Evolutionary conservation across 35 echinoderm and acorn worm species (phyloP).

Genomic region (Chiridota heheva): DNA sequence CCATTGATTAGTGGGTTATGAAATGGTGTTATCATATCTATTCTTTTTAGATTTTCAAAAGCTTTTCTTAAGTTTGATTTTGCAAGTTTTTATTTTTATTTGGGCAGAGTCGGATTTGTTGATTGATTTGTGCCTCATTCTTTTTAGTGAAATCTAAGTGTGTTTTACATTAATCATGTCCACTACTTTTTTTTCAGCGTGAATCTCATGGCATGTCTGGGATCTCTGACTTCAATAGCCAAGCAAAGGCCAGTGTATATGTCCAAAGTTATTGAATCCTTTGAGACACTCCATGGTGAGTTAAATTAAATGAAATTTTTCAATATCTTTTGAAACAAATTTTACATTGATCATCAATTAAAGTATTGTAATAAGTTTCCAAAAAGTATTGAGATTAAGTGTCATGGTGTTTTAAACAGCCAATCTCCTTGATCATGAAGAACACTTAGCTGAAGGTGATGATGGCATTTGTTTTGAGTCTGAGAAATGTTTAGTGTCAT

Average conservation of each 20-base stretch:
- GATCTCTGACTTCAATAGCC: conserved; percentile 69
- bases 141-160: no score
- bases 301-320: neutral
- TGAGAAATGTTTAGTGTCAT: no score
- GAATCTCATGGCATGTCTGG: conserved; percentile 94
- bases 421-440: neutral
- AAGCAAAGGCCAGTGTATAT: conserved; percentile 90
- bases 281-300: conserved; percentile 98
- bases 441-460: neutral
- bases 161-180: no score
- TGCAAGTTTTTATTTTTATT: no score
- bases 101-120: no score
- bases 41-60: no score
- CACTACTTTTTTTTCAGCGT: conserved; percentile 68
- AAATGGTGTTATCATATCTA: no score
- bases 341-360: neutral
- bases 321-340: neutral
- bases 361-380: neutral
- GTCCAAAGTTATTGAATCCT: conserved; percentile 82
- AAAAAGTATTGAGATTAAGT: neutral
- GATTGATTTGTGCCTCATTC: no score
- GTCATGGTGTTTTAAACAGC: neutral
- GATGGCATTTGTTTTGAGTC: neutral
- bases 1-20: no score
- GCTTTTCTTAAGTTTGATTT: no score